Evolutionary conservation across 1,140 invertebrate species (phyloP).

Genomic region (Leptinotarsa undecemlineata): DNA sequence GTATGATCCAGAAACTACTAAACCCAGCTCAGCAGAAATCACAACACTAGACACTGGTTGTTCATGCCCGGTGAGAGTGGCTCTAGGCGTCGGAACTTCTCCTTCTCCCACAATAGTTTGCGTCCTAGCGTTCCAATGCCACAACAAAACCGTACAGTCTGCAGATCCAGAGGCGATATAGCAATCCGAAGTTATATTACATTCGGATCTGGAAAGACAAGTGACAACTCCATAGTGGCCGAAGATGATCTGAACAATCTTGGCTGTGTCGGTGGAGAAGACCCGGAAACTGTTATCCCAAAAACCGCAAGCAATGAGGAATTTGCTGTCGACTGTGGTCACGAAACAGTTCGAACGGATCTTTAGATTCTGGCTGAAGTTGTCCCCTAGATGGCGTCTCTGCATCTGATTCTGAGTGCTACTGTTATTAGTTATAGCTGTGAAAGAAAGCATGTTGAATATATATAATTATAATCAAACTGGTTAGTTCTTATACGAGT

Average conservation of each 20-base stretch:
- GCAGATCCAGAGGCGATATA: conserved; percentile 97
- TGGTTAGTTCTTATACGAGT: background rate
- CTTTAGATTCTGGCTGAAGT: conserved; percentile 93
- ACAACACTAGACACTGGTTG: conserved; percentile 92
- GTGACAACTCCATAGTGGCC: conserved; percentile 99
- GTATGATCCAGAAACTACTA: conserved; percentile 93
- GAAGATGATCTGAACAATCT: conserved; percentile 97
- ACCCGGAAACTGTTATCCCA: conserved; percentile 99
- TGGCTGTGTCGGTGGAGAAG: conserved; percentile 95
- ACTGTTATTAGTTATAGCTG: conserved; percentile 71
- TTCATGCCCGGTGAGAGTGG: conserved; percentile 96
- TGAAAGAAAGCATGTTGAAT: conserved; percentile 45
- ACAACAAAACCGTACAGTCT: conserved; percentile 96
- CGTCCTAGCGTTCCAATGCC: conserved; percentile 97
- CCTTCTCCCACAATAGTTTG: conserved; percentile 96
- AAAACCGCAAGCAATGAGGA: conserved; percentile 97
- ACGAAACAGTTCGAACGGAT: conserved; percentile 95
- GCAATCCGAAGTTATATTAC: conserved; percentile 97
- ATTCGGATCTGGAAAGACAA: conserved; percentile 95
- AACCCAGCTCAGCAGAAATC: conserved; percentile 95
- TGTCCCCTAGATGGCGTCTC: conserved; percentile 90
- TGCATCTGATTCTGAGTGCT: conserved; percentile 63
- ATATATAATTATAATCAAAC: background rate
- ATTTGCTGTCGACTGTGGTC: conserved; percentile 94
- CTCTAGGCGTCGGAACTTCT: conserved; percentile 90